These are phyloP conservation scores for Benthosema pterotum DNA, from an alignment of 2,797 vertebrate species.

Conservation along the genomic window DNA sequence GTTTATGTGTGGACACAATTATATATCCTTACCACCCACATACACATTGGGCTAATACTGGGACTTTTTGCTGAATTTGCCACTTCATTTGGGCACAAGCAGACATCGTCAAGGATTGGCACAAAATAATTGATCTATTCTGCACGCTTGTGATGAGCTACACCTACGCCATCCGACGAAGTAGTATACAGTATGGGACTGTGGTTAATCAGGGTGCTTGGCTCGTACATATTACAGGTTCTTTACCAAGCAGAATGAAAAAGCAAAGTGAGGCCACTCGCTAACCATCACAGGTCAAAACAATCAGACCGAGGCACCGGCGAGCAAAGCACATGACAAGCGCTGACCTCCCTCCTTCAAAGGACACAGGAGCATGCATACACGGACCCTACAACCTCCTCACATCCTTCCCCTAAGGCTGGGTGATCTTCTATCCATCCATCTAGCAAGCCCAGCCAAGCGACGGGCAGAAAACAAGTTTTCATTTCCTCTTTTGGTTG, in stretches of 20 bases:
- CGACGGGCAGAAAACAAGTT: constrained; percentile 62
- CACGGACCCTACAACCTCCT: constrained; percentile 56
- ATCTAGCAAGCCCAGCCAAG: constrained; percentile 51
- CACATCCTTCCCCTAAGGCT: constrained; percentile 67
- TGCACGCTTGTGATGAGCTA: too few species aligned
- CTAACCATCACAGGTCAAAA: constrained; percentile 57
- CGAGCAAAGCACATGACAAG: constrained; percentile 50
- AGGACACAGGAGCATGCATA: constrained; percentile 67
- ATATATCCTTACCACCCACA: constrained; percentile 48
- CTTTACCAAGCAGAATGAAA: constrained; percentile 4
- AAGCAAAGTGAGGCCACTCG: constrained; percentile 16
- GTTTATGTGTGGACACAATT: constrained; percentile 34
- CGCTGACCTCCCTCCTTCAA: constrained; percentile 67
- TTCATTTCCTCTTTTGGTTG: constrained; percentile 73
- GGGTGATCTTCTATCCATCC: constrained; percentile 52
- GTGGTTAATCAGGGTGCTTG: constrained; percentile 5
- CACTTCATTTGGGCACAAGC: too few species aligned
- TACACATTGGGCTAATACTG: constrained; percentile 45
- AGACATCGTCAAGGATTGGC: too few species aligned
- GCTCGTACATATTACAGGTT: constrained; percentile 10
- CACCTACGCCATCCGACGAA: too few species aligned
- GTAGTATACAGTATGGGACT: too few species aligned
- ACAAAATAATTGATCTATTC: too few species aligned
- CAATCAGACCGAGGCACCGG: constrained; percentile 50
- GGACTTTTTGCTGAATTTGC: constrained; percentile 16